Evolutionary conservation across 2,797 vertebrate species (phyloP).

Genomic region (Gymnodraco acuticeps): DNA sequence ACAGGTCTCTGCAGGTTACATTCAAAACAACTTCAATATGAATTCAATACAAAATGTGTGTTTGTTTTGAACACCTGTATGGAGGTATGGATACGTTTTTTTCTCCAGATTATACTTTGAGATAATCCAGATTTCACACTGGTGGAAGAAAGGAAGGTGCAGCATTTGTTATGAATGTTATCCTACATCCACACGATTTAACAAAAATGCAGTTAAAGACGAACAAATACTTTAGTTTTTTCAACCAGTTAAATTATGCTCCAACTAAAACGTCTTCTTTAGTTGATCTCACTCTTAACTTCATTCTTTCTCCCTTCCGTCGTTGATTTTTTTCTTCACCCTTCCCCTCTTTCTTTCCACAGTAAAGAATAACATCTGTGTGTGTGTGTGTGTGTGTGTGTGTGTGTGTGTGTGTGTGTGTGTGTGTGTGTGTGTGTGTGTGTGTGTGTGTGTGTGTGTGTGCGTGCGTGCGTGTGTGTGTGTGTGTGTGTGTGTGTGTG

Average conservation of each 20-base stretch:
- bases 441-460: too few species aligned
- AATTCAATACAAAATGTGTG: slow-evolving; percentile 1
- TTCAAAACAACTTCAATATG: not conserved
- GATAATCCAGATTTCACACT: slow-evolving; percentile 24
- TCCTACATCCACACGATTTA: not conserved
- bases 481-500: too few species aligned
- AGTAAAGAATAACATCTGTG: not conserved
- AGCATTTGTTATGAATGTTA: not conserved
- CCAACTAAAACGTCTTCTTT: too few species aligned
- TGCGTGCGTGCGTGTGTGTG: too few species aligned
- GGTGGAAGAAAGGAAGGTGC: not conserved
- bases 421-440: too few species aligned
- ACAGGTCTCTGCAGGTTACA: slow-evolving; percentile 13
- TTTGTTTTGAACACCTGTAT: slow-evolving; percentile 29
- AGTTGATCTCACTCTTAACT: not conserved
- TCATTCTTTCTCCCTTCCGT: not conserved
- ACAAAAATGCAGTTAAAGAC: too few species aligned
- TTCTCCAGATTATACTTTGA: slow-evolving; percentile 26
- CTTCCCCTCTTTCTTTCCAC: not conserved
- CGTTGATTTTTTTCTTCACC: not conserved
- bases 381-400: too few species aligned
- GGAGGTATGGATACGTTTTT: not conserved
- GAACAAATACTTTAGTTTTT: too few species aligned
- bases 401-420: too few species aligned
- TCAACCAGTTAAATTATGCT: not conserved